These are phyloP conservation scores for Cranoglanis bouderius DNA, from an alignment of 2,113 vertebrate species.

Conservation along the genomic window DNA sequence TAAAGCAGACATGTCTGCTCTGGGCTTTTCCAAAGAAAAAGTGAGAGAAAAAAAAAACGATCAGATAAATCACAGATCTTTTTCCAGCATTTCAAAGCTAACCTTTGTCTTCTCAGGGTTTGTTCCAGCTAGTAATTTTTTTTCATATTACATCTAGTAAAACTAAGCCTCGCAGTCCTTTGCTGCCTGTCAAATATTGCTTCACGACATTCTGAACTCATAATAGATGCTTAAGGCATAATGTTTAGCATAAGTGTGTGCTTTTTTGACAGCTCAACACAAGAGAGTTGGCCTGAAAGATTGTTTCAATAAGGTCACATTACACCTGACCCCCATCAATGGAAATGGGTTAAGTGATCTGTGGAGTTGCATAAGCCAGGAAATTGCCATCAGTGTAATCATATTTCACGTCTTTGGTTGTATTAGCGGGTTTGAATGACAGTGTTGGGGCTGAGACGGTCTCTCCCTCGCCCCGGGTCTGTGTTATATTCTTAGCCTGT, in stretches of 20 bases:
- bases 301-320: conserved; percentile 45
- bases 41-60: not conserved
- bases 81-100: conserved; percentile 53
- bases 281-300: conserved; percentile 25
- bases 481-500: conserved; percentile 68
- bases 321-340: conserved; percentile 30
- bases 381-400: conserved; percentile 17
- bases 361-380: conserved; percentile 20
- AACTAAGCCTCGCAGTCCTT: conserved; percentile 2
- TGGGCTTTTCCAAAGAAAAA: conserved; percentile 18
- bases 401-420: conserved; percentile 42
- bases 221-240: conserved; percentile 1
- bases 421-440: conserved; percentile 29
- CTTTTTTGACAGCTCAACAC: conserved; percentile 24
- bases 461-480: conserved; percentile 39
- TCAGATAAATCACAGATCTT: conserved; percentile 63
- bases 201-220: not conserved
- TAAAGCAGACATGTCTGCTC: conserved; percentile 48
- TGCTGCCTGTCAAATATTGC: conserved; percentile 5
- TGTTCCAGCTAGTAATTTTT: conserved; percentile 60
- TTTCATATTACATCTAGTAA: not conserved
- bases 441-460: conserved; percentile 21
- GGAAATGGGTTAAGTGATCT: conserved; percentile 35
- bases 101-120: conserved; percentile 37
- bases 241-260: conserved; percentile 11